These are phyloP conservation scores for Macaca nemestrina DNA, from an alignment of 2,113 vertebrate genomes.

Conservation along the genomic window DNA sequence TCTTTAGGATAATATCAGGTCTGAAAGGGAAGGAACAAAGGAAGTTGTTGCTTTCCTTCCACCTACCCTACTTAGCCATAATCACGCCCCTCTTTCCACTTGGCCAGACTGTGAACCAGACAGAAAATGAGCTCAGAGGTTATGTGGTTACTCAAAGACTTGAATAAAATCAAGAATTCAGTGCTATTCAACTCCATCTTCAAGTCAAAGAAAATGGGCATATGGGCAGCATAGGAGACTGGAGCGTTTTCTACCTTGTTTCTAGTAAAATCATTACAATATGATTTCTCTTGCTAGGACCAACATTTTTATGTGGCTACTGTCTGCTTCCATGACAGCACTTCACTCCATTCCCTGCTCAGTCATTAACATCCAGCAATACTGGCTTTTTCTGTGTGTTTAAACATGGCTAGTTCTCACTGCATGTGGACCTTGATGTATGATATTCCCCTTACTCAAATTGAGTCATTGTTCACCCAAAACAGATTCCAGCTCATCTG, in stretches of 20 bases:
- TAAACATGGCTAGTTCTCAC: neutral
- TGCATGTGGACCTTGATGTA: neutral
- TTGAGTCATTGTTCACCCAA: neutral
- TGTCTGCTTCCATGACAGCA: neutral
- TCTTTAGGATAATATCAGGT: constrained; percentile 68
- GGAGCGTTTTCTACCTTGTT: neutral
- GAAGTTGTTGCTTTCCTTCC: constrained; percentile 55
- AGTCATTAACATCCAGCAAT: neutral
- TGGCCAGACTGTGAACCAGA: constrained; percentile 23
- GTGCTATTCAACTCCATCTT: neutral
- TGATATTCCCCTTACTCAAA: neutral
- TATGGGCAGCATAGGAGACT: neutral
- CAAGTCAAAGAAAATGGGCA: neutral
- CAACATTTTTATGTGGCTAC: neutral
- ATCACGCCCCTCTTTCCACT: constrained; percentile 38
- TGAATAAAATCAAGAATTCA: constrained; percentile 48
- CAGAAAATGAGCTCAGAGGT: constrained; percentile 39
- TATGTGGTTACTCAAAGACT: constrained; percentile 3
- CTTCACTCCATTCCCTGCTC: neutral
- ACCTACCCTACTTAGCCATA: constrained; percentile 4
- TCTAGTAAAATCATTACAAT: neutral
- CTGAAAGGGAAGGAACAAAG: constrained; percentile 72
- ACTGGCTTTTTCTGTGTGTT: neutral
- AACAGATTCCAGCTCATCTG: neutral
- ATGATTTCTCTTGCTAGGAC: neutral